A percentile compares a stretch with the other conserved stretches of the same genome.
Conservation (phyloP, 2,888 invertebrate species). For the Coleophora flavipennella region DNA sequence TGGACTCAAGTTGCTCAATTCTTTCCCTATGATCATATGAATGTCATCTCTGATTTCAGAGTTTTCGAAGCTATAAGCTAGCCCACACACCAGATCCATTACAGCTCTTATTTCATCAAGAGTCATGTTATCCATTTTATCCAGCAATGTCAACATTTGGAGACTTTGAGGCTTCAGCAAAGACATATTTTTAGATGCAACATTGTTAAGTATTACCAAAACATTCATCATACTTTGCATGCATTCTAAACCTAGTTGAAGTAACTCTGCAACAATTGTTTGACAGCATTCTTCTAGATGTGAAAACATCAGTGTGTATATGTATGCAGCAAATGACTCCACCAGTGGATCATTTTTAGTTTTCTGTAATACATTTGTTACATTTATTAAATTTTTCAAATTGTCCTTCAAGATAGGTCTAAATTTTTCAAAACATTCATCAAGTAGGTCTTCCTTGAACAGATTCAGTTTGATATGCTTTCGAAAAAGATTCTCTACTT, state of each 20-base stretch:
- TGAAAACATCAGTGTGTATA: constrained; percentile 69
- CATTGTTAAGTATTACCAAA: constrained; percentile 48
- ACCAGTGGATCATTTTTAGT: constrained; percentile 59
- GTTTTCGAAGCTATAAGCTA: constrained; percentile 74
- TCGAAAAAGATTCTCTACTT: constrained; percentile 75
- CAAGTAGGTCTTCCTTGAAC: constrained; percentile 71
- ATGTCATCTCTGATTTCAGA: constrained; percentile 82
- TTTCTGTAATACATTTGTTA: constrained; percentile 71
- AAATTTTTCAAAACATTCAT: constrained; percentile 70
- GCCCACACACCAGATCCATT: constrained; percentile 83
- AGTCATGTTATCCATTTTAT: constrained; percentile 82
- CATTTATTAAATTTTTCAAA: constrained; percentile 66
- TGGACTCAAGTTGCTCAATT: constrained; percentile 78
- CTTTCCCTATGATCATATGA: constrained; percentile 88
- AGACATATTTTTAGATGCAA: constrained; percentile 48
- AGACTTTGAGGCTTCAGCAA: constrained; percentile 72
- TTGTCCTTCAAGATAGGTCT: constrained; percentile 69
- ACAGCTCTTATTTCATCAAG: constrained; percentile 82
- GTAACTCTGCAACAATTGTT: constrained; percentile 51
- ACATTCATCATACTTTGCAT: constrained; percentile 50
- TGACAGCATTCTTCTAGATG: constrained; percentile 49
- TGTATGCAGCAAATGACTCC: constrained; percentile 71
- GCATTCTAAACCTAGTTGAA: constrained; percentile 48
- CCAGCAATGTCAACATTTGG: constrained; percentile 77
- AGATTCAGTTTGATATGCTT: constrained; percentile 75